Evolutionary conservation across 1,140 invertebrate genomes (phyloP).

Genomic region (Sycobia sp.): DNA sequence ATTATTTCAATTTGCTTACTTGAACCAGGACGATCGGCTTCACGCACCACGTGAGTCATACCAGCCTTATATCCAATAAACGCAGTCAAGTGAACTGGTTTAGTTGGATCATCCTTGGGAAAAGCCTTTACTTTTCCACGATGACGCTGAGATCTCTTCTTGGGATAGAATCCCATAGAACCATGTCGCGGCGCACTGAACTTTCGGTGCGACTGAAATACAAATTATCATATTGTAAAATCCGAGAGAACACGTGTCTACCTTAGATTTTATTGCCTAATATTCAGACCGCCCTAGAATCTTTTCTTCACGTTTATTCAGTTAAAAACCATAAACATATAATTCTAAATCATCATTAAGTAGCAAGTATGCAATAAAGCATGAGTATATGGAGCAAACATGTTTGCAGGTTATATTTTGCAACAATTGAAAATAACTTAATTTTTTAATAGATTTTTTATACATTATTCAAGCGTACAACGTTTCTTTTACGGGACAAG

Average conservation of each 20-base stretch:
- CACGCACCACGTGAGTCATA: constrained; percentile 99
- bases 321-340: constrained; percentile 50
- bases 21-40: constrained; percentile 98
- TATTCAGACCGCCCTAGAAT: constrained; percentile 51
- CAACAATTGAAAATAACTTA: no score
- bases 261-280: background rate
- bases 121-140: constrained; percentile 99
- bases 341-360: constrained; percentile 49
- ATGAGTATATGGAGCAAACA: no score
- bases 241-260: constrained; percentile 22
- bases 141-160: constrained; percentile 93
- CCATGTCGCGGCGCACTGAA: constrained; percentile 99
- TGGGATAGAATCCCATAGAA: constrained; percentile 99
- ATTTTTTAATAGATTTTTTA: no score
- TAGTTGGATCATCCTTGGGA: constrained; percentile 96
- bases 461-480: background rate
- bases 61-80: constrained; percentile 99
- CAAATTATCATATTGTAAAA: no score
- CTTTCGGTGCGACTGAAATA: constrained; percentile 95
- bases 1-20: constrained; percentile 72
- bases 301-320: constrained; percentile 47
- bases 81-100: constrained; percentile 97
- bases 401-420: no score
- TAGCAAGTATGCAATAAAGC: no score
- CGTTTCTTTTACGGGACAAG: background rate